Evolutionary conservation across 2,888 invertebrate genomes (phyloP).

Genomic region (Drosophila pseudotalamancana): DNA sequence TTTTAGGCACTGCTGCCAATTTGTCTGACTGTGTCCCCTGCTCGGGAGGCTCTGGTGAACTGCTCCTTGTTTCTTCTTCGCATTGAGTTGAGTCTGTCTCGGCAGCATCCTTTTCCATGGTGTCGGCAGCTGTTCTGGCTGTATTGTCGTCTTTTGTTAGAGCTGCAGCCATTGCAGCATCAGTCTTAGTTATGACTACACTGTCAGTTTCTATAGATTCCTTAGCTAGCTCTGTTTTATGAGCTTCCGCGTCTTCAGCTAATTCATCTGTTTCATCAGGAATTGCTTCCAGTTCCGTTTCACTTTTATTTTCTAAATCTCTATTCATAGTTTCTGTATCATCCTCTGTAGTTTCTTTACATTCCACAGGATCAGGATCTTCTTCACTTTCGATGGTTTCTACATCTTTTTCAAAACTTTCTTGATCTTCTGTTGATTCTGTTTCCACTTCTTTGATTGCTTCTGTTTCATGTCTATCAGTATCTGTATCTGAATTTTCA

Average conservation of each 20-base stretch:
- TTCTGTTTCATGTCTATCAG: not conserved
- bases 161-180: not conserved
- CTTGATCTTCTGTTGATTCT: not conserved
- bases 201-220: not conserved
- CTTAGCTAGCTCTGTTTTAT: not conserved
- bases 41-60: not conserved
- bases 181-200: conserved; percentile 8
- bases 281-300: no score
- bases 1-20: not conserved
- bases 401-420: not conserved
- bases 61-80: not conserved
- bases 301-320: no score
- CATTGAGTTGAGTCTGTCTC: not conserved
- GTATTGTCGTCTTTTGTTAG: conserved; percentile 1
- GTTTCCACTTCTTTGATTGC: not conserved
- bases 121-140: not conserved
- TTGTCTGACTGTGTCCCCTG: not conserved
- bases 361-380: no score
- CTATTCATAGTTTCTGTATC: not conserved
- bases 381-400: no score
- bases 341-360: not conserved
- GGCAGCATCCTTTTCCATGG: not conserved
- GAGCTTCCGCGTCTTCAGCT: not conserved
- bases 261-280: no score
- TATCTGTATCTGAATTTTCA: not conserved